Evolutionary conservation across 2,797 vertebrate species (phyloP).

Genomic region (Lepus oiostolus): DNA sequence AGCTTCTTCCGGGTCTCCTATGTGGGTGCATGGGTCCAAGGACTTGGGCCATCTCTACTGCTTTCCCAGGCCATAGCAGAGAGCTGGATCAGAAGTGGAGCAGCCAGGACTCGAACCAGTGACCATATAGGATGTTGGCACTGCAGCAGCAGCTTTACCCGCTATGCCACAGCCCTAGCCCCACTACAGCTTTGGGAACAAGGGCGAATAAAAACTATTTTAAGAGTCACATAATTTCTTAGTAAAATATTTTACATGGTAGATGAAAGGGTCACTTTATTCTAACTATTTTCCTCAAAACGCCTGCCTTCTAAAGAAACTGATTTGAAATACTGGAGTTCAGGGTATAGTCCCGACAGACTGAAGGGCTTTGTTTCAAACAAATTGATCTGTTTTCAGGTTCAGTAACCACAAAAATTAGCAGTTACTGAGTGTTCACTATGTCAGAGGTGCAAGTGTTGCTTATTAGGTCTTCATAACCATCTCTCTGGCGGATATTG

Average conservation of each 20-base stretch:
- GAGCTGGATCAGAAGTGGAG: too few relatives aligned
- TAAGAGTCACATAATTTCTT: neutral
- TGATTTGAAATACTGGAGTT: neutral
- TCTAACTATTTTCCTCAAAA: neutral
- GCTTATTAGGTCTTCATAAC: neutral
- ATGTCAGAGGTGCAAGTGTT: neutral
- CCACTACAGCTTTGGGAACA: neutral
- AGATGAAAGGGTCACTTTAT: neutral
- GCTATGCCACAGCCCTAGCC: too few relatives aligned
- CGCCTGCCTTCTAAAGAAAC: neutral
- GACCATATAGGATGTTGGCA: too few relatives aligned
- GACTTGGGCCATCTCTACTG: too few relatives aligned
- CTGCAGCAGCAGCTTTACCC: too few relatives aligned
- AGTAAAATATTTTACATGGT: neutral
- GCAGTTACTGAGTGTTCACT: neutral
- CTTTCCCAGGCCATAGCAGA: too few relatives aligned
- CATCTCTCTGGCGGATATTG: neutral
- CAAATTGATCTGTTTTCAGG: neutral
- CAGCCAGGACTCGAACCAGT: too few relatives aligned
- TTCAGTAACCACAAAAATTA: neutral
- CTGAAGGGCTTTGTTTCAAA: neutral
- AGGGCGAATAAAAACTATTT: neutral
- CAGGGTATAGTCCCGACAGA: neutral
- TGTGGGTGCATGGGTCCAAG: too few relatives aligned
- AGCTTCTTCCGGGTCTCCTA: too few relatives aligned